Percentiles rank a stretch among this genome's conserved stretches.
Conservation (phyloP, 2,797 vertebrate genomes). For the Catharus ustulatus region DNA sequence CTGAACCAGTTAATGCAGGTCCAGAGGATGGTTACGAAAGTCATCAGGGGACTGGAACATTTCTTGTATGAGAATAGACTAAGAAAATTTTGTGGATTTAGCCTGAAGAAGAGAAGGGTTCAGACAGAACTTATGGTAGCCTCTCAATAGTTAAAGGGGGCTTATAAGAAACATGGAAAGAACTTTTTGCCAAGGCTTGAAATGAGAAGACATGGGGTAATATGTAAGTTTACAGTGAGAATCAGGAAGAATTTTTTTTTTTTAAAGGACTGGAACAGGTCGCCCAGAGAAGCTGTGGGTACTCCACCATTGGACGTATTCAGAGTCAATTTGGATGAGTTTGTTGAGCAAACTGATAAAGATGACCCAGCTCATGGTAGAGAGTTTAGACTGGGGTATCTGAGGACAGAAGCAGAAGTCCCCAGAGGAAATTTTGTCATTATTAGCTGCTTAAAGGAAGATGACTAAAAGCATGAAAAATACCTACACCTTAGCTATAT, state of each 20-base stretch:
- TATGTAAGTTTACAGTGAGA: neutral
- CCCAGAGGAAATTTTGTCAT: neutral
- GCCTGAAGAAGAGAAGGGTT: neutral
- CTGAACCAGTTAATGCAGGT: neutral
- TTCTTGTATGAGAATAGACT: neutral
- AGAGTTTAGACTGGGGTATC: neutral
- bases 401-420: neutral
- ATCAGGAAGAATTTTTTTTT: neutral
- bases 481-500: neutral
- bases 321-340: neutral
- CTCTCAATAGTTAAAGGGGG: neutral
- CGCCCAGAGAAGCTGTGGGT: neutral
- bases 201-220: neutral
- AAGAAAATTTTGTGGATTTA: neutral
- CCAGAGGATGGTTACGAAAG: neutral
- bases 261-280: neutral
- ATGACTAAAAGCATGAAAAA: neutral
- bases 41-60: neutral
- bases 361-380: neutral
- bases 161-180: neutral
- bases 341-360: neutral
- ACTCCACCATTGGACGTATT: rapidly evolving
- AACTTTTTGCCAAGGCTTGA: neutral
- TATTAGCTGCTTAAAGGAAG: neutral
- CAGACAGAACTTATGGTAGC: rapidly evolving